A percentile compares a stretch with the other conserved stretches of the same genome.
Conservation (phyloP, 2,797 vertebrate genomes). For the Oryzias sinensis region DNA sequence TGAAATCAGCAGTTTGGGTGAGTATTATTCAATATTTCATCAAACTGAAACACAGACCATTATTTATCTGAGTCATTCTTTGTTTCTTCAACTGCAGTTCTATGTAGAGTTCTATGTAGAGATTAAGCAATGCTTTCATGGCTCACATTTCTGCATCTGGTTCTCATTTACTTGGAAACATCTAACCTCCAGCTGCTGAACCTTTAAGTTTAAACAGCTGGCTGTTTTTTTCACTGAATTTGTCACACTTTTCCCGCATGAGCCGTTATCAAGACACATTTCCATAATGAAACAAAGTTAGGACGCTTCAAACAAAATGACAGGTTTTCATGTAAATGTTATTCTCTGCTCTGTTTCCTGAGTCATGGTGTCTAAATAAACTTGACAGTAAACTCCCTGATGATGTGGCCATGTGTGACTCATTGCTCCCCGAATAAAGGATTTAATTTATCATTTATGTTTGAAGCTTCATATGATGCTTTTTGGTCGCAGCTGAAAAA, state of each 20-base stretch:
- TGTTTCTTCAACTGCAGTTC: slow-evolving; percentile 10
- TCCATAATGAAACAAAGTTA: background rate
- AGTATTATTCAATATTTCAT: slow-evolving; percentile 15
- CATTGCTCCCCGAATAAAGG: slow-evolving; percentile 42
- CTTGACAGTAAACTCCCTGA: slow-evolving; percentile 31
- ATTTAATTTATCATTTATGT: background rate
- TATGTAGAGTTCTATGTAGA: slow-evolving; percentile 1
- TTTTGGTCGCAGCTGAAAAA: slow-evolving; percentile 1
- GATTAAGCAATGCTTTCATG: slow-evolving; percentile 34
- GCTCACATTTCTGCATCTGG: slow-evolving; percentile 46
- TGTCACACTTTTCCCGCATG: slow-evolving; percentile 26
- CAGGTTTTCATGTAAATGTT: slow-evolving; percentile 13
- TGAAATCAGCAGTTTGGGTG: slow-evolving; percentile 25
- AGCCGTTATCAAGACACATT: background rate
- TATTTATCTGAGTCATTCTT: slow-evolving; percentile 7
- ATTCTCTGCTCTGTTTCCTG: slow-evolving; percentile 16
- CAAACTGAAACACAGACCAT: background rate
- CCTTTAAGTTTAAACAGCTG: slow-evolving; percentile 12
- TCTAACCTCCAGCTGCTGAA: background rate
- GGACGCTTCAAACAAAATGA: background rate
- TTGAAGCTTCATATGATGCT: background rate
- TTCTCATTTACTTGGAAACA: slow-evolving; percentile 44
- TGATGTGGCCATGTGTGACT: slow-evolving; percentile 44
- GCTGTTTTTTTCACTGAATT: background rate
- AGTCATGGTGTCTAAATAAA: slow-evolving; percentile 32